phyloP scores from a whole-genome alignment of 2,888 invertebrate species.

The Brenthis ino region DNA sequence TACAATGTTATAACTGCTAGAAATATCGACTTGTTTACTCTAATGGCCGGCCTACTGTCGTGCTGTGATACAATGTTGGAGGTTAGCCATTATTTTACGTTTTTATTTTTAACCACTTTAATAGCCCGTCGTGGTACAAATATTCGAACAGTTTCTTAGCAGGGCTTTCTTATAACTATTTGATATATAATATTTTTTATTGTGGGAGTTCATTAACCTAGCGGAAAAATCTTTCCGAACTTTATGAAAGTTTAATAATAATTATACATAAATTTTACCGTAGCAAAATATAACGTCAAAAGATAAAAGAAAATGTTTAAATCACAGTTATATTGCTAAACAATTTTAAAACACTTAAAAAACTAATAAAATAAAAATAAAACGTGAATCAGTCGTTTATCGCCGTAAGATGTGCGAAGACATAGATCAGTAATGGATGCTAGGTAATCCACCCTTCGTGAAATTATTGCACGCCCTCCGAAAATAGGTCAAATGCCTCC shows the following conservation, averaged over 20 bases:
- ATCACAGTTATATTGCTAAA: neutral
- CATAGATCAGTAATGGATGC: slow-evolving; percentile 60
- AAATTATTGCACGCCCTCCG: slow-evolving; percentile 76
- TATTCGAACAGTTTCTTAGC: slow-evolving; percentile 24
- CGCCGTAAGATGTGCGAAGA: slow-evolving; percentile 40
- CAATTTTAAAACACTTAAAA: slow-evolving; percentile 7
- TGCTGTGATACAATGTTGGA: slow-evolving; percentile 29
- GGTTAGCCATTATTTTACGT: slow-evolving; percentile 30
- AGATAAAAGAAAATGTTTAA: neutral
- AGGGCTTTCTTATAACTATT: slow-evolving; percentile 9
- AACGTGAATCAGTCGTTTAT: slow-evolving; percentile 38
- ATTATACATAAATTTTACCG: too few relatives aligned
- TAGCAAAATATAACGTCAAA: too few relatives aligned
- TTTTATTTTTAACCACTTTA: slow-evolving; percentile 34
- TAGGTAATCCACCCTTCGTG: slow-evolving; percentile 66
- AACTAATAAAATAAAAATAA: slow-evolving; percentile 17
- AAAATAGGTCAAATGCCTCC: slow-evolving; percentile 82
- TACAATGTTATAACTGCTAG: slow-evolving; percentile 26
- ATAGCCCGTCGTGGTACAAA: slow-evolving; percentile 27
- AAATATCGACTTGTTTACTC: slow-evolving; percentile 39
- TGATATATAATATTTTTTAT: slow-evolving; percentile 2
- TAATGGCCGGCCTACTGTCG: slow-evolving; percentile 34
- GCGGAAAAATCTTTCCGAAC: neutral
- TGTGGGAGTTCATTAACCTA: neutral
- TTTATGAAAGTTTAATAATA: too few relatives aligned